phyloP scores from a whole-genome alignment of 1,140 invertebrate genomes.

The Drosophila pachea region DNA sequence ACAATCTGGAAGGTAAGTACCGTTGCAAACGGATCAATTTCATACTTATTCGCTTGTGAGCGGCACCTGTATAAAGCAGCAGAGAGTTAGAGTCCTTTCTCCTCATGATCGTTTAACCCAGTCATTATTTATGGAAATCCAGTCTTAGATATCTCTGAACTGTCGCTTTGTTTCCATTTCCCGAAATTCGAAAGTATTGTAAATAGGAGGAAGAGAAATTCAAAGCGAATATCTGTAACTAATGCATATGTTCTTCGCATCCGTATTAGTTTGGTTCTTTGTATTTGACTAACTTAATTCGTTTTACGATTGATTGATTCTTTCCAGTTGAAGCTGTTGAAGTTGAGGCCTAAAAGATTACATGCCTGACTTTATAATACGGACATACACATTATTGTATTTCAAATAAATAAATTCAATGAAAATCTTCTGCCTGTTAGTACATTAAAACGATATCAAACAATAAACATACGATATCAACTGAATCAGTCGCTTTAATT shows the following conservation, averaged over 20 bases:
- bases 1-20: conserved; percentile 70
- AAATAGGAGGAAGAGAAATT: conserved; percentile 36
- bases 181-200: not conserved
- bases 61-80: conserved; percentile 52
- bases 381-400: conserved; percentile 70
- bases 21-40: conserved; percentile 15
- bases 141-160: not conserved
- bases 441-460: conserved; percentile 62
- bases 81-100: conserved; percentile 21
- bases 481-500: conserved; percentile 56
- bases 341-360: conserved; percentile 79
- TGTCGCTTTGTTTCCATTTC: not conserved
- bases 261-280: conserved; percentile 63
- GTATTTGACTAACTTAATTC: conserved; percentile 73
- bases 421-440: conserved; percentile 66
- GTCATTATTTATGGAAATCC: not conserved
- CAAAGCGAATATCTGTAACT: conserved; percentile 41
- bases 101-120: conserved; percentile 22
- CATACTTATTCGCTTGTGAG: conserved; percentile 40
- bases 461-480: conserved; percentile 60
- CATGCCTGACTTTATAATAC: conserved; percentile 76
- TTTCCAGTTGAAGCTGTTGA: conserved; percentile 79
- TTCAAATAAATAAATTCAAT: conserved; percentile 66
- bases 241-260: conserved; percentile 63
- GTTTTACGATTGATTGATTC: conserved; percentile 78